These are phyloP conservation scores for Ditylenchus weischeri DNA, from an alignment of 2,888 invertebrate genomes.

Conservation along the genomic window DNA sequence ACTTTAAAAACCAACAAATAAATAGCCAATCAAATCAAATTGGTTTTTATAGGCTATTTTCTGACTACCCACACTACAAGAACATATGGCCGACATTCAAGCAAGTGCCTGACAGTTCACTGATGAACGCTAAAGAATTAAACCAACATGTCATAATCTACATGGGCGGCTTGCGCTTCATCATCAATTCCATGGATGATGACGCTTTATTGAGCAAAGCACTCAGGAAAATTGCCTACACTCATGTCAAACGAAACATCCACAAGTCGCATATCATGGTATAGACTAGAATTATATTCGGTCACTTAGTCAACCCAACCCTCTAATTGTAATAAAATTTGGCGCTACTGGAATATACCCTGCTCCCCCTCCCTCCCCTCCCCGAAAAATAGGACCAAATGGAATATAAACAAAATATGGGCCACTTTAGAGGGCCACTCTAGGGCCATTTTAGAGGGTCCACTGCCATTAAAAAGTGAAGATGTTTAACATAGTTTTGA, in stretches of 20 bases:
- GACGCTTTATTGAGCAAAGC: constrained; percentile 40
- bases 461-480: too few species aligned
- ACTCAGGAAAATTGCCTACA: constrained; percentile 45
- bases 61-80: constrained; percentile 53
- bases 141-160: constrained; percentile 46
- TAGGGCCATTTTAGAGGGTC: too few species aligned
- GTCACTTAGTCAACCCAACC: background rate
- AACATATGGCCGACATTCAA: constrained; percentile 55
- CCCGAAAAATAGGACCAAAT: too few species aligned
- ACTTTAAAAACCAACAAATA: too few species aligned
- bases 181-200: constrained; percentile 53
- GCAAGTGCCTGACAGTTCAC: constrained; percentile 50
- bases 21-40: too few species aligned
- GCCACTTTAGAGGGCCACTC: too few species aligned
- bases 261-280: constrained; percentile 51
- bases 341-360: too few species aligned
- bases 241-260: constrained; percentile 56
- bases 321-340: too few species aligned
- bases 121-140: constrained; percentile 51
- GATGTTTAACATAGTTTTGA: too few species aligned
- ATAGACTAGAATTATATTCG: background rate
- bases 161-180: constrained; percentile 46
- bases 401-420: too few species aligned
- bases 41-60: constrained; percentile 43
- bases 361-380: too few species aligned